These are phyloP conservation scores for Apaloderma vittatum DNA, from an alignment of 2,113 vertebrate species.

Conservation along the genomic window DNA sequence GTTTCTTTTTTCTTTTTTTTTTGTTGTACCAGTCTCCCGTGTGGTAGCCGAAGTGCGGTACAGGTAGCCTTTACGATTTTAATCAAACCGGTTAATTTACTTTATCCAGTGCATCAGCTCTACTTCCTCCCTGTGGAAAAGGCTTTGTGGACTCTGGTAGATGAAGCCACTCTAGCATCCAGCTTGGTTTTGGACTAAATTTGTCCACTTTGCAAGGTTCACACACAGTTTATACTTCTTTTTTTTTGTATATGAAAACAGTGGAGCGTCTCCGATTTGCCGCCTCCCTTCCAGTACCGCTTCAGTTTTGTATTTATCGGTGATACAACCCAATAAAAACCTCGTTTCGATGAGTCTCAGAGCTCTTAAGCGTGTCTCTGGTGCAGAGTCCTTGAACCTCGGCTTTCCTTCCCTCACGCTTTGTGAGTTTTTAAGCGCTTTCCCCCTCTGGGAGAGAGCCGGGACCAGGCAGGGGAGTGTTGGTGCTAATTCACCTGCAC, in stretches of 20 bases:
- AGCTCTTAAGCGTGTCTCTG: not conserved
- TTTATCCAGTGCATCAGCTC: not conserved
- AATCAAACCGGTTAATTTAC: not conserved
- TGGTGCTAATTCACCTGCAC: not conserved
- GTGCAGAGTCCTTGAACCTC: not conserved
- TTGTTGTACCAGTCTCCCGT: not conserved
- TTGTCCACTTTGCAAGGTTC: not conserved
- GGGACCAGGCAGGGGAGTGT: too few relatives aligned
- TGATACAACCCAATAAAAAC: conserved; percentile 71
- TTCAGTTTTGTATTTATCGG: conserved; percentile 48
- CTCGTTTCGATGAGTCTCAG: not conserved
- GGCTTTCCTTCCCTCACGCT: fast-evolving
- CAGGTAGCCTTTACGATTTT: not conserved
- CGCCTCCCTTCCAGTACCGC: not conserved
- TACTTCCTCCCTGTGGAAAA: not conserved
- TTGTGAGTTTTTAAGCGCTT: fast-evolving
- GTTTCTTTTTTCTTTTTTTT: too few relatives aligned
- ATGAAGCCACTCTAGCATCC: not conserved
- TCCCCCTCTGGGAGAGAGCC: too few relatives aligned
- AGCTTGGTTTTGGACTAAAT: not conserved
- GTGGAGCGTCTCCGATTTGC: not conserved
- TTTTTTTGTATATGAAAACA: not conserved
- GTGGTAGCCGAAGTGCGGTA: not conserved
- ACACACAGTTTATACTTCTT: not conserved
- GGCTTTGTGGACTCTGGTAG: not conserved